phyloP scores from a whole-genome alignment of 2,113 vertebrate species.

The Dromiciops gliroides region DNA sequence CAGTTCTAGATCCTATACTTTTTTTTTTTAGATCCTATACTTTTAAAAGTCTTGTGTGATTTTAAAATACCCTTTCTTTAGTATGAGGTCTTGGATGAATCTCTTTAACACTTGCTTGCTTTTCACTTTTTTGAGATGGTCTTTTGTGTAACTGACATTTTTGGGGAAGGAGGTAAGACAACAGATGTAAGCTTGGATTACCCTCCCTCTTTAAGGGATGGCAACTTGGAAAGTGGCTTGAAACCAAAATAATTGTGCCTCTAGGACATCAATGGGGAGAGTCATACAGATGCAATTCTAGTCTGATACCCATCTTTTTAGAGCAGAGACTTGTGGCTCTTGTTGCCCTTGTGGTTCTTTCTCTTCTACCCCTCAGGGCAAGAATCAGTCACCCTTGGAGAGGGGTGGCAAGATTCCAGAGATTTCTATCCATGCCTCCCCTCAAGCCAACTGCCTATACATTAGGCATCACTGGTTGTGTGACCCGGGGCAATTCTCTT shows the following conservation, averaged over 20 bases:
- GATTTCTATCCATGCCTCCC: background rate
- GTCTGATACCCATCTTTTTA: background rate
- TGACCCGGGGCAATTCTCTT: background rate
- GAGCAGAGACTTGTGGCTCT: background rate
- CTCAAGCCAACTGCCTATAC: background rate
- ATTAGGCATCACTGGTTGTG: background rate
- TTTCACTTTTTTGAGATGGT: background rate
- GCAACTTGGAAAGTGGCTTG: background rate
- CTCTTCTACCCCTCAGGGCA: background rate
- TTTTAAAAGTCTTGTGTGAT: slow-evolving; percentile 21
- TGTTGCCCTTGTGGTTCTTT: background rate
- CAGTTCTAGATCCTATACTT: slow-evolving; percentile 8
- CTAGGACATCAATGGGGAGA: background rate
- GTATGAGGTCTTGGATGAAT: background rate
- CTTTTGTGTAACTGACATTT: background rate
- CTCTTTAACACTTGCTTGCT: background rate
- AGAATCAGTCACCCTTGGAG: background rate
- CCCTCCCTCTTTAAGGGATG: background rate
- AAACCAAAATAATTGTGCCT: background rate
- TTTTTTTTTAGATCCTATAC: slow-evolving; percentile 19
- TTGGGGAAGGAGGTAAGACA: background rate
- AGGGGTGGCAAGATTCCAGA: background rate
- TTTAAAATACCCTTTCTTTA: slow-evolving; percentile 31
- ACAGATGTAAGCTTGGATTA: background rate
- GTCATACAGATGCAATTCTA: background rate